Percentiles rank a stretch among this genome's conserved stretches.
Evolutionary conservation across 2,888 invertebrate genomes (phyloP).

Genomic region (Miltochrista miniata): DNA sequence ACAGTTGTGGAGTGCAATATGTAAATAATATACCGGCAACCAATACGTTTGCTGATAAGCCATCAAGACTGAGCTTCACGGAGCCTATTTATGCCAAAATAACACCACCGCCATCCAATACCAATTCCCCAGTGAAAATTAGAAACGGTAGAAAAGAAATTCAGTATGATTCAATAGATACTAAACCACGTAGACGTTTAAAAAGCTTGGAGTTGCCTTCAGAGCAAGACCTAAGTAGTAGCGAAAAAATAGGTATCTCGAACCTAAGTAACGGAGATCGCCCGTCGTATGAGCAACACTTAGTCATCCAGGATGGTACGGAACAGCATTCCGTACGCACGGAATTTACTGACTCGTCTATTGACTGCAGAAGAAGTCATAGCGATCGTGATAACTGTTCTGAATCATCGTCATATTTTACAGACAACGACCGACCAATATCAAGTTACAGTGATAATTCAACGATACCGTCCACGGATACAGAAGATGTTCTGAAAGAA

Average conservation of each 20-base stretch:
- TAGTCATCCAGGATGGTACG: constrained; percentile 65
- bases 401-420: constrained; percentile 77
- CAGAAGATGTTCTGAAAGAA: constrained; percentile 77
- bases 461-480: constrained; percentile 77
- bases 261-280: constrained; percentile 72
- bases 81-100: constrained; percentile 80
- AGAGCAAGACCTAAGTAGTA: constrained; percentile 56
- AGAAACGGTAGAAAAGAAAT: constrained; percentile 61
- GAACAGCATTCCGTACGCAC: constrained; percentile 77
- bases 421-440: constrained; percentile 79
- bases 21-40: constrained; percentile 52
- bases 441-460: constrained; percentile 80
- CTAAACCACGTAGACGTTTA: constrained; percentile 74
- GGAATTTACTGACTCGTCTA: constrained; percentile 70
- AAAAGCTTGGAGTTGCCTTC: constrained; percentile 69
- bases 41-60: constrained; percentile 49
- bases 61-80: constrained; percentile 69
- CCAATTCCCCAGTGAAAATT: constrained; percentile 67
- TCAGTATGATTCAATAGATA: constrained; percentile 80
- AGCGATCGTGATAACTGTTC: constrained; percentile 81
- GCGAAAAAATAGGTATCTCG: constrained; percentile 64
- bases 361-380: constrained; percentile 75
- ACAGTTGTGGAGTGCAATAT: constrained; percentile 69
- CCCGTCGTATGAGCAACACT: constrained; percentile 65
- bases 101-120: constrained; percentile 66